These are phyloP conservation scores for Pachycephala philippinensis DNA, from an alignment of 2,113 vertebrate genomes.

Conservation along the genomic window DNA sequence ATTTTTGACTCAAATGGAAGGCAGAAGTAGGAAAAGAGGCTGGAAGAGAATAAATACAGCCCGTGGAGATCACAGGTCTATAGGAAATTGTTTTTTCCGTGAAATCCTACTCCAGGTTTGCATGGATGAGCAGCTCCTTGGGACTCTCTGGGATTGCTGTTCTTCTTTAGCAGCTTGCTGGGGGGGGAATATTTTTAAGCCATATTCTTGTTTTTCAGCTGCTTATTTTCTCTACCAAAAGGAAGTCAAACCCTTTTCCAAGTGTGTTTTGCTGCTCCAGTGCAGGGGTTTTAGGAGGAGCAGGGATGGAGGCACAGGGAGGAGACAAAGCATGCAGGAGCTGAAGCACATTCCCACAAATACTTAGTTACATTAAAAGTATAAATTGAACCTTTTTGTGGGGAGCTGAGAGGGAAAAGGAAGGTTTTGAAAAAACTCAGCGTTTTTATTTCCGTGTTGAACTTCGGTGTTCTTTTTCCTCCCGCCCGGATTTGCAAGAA, in stretches of 20 bases:
- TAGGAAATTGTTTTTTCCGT: background rate
- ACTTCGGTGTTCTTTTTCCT: rapidly evolving
- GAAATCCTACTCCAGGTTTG: background rate
- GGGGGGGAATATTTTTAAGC: background rate
- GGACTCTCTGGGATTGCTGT: background rate
- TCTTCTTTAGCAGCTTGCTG: background rate
- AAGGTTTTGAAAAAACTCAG: background rate
- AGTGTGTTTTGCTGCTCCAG: rapidly evolving
- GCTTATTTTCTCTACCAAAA: background rate
- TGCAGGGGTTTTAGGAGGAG: background rate
- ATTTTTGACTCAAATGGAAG: background rate
- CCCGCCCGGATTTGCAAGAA: background rate
- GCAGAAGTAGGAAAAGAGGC: background rate
- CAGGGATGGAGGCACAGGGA: background rate
- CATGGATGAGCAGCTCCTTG: background rate
- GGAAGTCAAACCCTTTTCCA: background rate
- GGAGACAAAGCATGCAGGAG: rapidly evolving
- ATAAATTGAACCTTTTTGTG: background rate
- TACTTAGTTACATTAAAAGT: background rate
- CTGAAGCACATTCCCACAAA: background rate
- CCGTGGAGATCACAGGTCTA: background rate
- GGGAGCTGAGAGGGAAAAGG: background rate
- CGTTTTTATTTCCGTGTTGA: background rate
- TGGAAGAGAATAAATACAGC: background rate
- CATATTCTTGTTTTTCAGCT: background rate